phyloP scores from a whole-genome alignment of 2,113 vertebrate species.

The Peromyscus maniculatus region DNA sequence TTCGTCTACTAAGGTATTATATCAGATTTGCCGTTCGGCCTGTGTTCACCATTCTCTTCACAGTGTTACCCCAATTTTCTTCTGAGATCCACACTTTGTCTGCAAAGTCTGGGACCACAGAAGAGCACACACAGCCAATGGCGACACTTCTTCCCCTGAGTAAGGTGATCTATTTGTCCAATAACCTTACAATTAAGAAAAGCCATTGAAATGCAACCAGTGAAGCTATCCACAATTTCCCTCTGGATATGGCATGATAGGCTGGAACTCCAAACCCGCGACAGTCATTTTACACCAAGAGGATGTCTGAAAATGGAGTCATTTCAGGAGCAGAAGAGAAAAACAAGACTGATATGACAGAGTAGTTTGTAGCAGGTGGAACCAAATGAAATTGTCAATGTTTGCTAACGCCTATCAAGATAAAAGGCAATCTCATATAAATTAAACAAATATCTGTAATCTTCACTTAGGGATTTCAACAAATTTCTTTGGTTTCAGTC shows the following conservation, averaged over 20 bases:
- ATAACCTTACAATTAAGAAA: not conserved
- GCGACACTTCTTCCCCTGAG: not conserved
- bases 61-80: not conserved
- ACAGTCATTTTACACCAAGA: not conserved
- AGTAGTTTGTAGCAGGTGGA: not conserved
- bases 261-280: not conserved
- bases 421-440: not conserved
- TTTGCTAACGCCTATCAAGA: not conserved
- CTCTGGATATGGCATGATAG: not conserved
- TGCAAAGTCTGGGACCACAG: not conserved
- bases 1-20: constrained; percentile 19
- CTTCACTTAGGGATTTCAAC: not conserved
- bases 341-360: not conserved
- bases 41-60: not conserved
- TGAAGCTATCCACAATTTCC: not conserved
- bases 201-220: not conserved
- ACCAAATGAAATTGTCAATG: not conserved
- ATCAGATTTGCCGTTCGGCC: not conserved
- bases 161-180: not conserved
- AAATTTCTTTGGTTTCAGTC: not conserved
- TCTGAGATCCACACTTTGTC: not conserved
- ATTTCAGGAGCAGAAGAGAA: not conserved
- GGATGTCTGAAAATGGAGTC: not conserved
- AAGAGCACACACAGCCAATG: not conserved
- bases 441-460: not conserved